Percentiles rank a stretch among this genome's conserved stretches.
These are phyloP conservation scores for Nematostella vectensis DNA, from an alignment of 92 coral and sea anemone species.

Conservation along the genomic window DNA sequence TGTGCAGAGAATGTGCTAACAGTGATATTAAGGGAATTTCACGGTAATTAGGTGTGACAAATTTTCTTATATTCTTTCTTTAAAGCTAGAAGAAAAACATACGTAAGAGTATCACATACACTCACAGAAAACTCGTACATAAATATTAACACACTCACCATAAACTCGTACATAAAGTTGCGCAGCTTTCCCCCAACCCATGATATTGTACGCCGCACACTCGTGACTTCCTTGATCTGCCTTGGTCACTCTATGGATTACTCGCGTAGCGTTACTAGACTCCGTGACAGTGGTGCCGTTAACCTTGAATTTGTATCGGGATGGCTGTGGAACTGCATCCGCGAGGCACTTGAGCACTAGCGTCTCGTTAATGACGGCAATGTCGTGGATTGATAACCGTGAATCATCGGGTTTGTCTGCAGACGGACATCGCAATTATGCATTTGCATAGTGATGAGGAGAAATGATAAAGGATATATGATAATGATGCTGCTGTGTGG, in stretches of 20 bases:
- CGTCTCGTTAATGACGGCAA: neutral
- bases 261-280: neutral
- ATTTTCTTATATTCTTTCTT: too few species aligned
- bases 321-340: neutral
- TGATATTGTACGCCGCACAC: neutral
- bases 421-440: neutral
- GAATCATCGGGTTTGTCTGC: slow-evolving; percentile 2
- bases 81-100: too few species aligned
- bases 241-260: neutral
- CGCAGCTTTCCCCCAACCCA: neutral
- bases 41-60: too few species aligned
- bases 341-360: neutral
- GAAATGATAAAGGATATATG: too few species aligned
- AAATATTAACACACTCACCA: slow-evolving; percentile 1
- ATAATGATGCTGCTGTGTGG: too few species aligned
- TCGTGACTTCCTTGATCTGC: neutral
- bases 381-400: neutral
- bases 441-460: too few species aligned
- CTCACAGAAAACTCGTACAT: too few species aligned
- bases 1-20: too few species aligned
- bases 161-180: neutral
- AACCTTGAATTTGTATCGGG: neutral
- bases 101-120: too few species aligned
- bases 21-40: too few species aligned
- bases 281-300: neutral